These are phyloP conservation scores for Aphodius granarius DNA, from an alignment of 2,888 invertebrate species.

Conservation along the genomic window DNA sequence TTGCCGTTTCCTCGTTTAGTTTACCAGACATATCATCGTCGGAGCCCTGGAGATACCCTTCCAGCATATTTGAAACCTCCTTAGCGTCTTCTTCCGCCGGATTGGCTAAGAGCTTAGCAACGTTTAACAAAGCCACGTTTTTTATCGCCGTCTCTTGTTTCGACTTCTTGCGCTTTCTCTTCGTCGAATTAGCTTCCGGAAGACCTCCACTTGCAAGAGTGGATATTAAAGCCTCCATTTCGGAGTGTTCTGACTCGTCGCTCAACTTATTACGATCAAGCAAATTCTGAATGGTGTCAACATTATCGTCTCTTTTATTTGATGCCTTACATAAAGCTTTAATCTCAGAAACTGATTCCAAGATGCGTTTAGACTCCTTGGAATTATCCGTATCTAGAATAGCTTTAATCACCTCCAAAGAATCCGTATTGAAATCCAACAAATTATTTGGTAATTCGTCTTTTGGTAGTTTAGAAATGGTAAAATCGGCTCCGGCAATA, in stretches of 20 bases:
- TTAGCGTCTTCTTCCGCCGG: conserved; percentile 18
- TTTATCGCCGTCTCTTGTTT: conserved; percentile 26
- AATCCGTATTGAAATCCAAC: conserved; percentile 39
- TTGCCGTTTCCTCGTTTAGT: not conserved
- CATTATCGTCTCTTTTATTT: not conserved
- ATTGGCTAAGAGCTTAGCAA: conserved; percentile 37
- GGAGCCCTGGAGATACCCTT: conserved; percentile 33
- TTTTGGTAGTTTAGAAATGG: conserved; percentile 55
- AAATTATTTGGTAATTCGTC: conserved; percentile 43
- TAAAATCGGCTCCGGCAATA: conserved; percentile 59
- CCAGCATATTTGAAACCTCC: conserved; percentile 32
- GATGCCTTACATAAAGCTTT: not conserved
- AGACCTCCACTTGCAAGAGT: too few relatives aligned
- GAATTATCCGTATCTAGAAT: conserved; percentile 29
- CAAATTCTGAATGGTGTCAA: not conserved
- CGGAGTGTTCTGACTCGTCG: too few relatives aligned
- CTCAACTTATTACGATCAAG: not conserved
- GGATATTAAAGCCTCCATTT: too few relatives aligned
- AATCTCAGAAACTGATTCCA: not conserved
- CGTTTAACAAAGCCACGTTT: conserved; percentile 45
- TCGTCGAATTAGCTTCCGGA: not conserved
- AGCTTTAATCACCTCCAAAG: conserved; percentile 41
- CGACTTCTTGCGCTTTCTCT: not conserved
- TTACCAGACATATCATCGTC: not conserved
- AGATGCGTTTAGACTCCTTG: not conserved